phyloP scores from a whole-genome alignment of 2,113 vertebrate genomes.

The Pteruthius melanotis region DNA sequence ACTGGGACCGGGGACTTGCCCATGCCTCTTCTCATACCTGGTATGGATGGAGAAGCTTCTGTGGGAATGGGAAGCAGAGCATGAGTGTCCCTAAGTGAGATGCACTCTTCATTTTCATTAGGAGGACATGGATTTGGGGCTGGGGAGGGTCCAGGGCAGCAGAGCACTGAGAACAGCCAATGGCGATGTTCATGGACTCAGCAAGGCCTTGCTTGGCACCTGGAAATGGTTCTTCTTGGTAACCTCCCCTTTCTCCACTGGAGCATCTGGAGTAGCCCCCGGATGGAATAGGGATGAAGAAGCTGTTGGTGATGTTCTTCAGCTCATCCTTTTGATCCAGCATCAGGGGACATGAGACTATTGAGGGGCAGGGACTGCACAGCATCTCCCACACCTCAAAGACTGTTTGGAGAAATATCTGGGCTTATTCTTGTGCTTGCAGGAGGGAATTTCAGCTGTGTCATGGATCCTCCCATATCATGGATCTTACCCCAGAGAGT shows the following conservation, averaged over 20 bases:
- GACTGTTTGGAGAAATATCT: neutral
- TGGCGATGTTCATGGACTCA: neutral
- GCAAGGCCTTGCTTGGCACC: neutral
- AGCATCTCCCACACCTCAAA: neutral
- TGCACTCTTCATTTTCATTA: fast-evolving
- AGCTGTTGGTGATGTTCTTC: neutral
- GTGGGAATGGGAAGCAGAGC: neutral
- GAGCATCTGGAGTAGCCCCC: neutral
- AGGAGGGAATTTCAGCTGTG: neutral
- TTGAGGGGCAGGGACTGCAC: neutral
- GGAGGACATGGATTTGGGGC: neutral
- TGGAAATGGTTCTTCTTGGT: neutral
- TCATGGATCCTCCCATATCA: neutral
- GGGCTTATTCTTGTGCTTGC: neutral
- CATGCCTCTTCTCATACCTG: neutral
- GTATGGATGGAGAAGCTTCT: neutral
- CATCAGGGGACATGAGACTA: neutral
- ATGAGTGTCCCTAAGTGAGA: neutral
- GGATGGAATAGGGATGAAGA: neutral
- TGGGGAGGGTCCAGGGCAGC: neutral
- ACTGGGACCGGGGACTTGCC: neutral
- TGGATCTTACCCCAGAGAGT: neutral
- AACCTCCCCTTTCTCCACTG: neutral
- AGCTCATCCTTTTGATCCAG: neutral
- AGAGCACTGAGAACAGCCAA: neutral